These are phyloP conservation scores for Sander vitreus DNA, from an alignment of 2,113 vertebrate genomes.

Conservation along the genomic window DNA sequence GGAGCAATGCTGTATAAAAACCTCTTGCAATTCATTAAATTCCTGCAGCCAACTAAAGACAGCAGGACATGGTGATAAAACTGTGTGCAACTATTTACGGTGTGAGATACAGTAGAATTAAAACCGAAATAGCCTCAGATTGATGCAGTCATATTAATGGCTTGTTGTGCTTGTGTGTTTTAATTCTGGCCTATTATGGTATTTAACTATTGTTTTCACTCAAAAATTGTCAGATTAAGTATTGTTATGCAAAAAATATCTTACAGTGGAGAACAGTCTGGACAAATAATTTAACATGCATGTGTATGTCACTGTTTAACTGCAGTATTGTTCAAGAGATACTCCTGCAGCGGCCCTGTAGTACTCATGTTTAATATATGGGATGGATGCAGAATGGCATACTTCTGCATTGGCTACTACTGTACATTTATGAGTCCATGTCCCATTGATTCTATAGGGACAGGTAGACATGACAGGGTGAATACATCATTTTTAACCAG, in stretches of 20 bases:
- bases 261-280: not conserved
- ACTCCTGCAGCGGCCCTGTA: not conserved
- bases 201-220: not conserved
- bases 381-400: constrained; percentile 4
- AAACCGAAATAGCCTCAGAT: not conserved
- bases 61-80: not conserved
- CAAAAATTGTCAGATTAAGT: not conserved
- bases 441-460: constrained; percentile 46
- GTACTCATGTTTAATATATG: constrained; percentile 32
- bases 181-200: not conserved
- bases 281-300: not conserved
- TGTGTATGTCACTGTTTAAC: constrained; percentile 12
- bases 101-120: not conserved
- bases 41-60: not conserved
- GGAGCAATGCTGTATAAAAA: not conserved
- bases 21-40: not conserved
- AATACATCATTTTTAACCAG: constrained; percentile 66
- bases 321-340: not conserved
- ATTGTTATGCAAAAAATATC: not conserved
- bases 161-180: not conserved
- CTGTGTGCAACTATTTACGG: no score
- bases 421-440: constrained; percentile 43
- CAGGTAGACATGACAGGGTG: constrained; percentile 33
- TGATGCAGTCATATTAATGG: not conserved
- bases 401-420: constrained; percentile 9